phyloP scores from a whole-genome alignment of 2,113 vertebrate species.

The Bathybates hornii region DNA sequence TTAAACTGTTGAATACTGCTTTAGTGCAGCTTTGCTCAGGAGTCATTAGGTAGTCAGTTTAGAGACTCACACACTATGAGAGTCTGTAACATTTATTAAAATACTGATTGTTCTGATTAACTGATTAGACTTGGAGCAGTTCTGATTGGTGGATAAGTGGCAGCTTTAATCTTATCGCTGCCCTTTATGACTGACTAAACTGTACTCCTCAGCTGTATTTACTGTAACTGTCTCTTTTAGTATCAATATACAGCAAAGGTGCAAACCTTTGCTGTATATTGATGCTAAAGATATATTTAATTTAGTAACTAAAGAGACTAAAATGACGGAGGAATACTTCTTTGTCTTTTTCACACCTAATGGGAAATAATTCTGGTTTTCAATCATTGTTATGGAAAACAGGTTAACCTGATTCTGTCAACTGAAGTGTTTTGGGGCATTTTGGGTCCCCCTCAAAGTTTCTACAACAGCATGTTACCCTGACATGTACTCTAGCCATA shows the following conservation, averaged over 20 bases:
- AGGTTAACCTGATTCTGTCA: background rate
- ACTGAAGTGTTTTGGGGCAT: background rate
- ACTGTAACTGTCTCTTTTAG: background rate
- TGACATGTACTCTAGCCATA: background rate
- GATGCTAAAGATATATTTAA: background rate
- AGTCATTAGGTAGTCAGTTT: background rate
- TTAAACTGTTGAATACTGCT: background rate
- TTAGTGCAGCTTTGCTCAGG: background rate
- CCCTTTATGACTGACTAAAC: background rate
- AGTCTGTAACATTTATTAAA: background rate
- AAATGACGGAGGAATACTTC: background rate
- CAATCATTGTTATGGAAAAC: background rate
- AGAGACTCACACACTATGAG: background rate
- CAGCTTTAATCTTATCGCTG: background rate
- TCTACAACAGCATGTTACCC: background rate
- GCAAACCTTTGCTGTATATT: background rate
- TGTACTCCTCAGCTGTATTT: background rate
- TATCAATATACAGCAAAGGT: background rate
- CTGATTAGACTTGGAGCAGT: background rate
- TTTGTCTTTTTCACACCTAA: background rate
- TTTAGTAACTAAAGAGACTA: background rate
- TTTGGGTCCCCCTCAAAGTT: background rate
- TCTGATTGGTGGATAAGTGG: background rate
- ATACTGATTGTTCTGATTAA: background rate
- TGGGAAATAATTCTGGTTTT: background rate